Conservation (phyloP, 2,113 vertebrate genomes). For the Nothoprocta perdicaria region DNA sequence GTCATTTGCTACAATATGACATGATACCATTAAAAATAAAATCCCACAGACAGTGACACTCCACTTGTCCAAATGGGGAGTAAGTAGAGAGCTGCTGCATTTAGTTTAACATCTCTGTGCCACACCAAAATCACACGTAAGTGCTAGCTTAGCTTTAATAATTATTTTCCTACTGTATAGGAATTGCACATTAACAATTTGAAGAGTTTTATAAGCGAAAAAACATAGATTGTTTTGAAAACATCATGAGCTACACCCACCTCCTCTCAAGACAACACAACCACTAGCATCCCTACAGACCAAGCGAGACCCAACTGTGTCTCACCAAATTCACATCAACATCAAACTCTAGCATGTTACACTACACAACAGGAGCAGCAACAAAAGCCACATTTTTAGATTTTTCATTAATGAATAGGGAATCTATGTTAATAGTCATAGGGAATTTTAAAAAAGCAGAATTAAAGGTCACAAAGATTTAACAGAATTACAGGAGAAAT, state of each 20-base stretch:
- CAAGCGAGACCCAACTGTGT: rapidly evolving
- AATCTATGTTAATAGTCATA: neutral
- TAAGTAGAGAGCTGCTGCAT: neutral
- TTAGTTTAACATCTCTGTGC: neutral
- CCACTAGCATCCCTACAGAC: neutral
- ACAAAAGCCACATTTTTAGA: neutral
- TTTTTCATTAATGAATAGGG: neutral
- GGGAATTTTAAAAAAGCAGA: neutral
- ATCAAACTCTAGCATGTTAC: neutral
- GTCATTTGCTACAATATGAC: neutral
- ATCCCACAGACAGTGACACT: neutral
- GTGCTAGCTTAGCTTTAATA: neutral
- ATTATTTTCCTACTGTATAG: neutral
- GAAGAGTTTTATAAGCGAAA: neutral
- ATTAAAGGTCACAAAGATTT: neutral
- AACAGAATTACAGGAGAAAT: neutral
- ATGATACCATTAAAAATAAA: neutral
- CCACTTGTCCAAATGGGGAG: neutral
- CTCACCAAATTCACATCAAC: neutral
- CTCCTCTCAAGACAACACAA: neutral
- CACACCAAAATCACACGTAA: neutral
- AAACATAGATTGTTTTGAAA: neutral
- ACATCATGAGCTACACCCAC: neutral
- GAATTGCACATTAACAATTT: neutral
- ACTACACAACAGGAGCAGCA: neutral